Base-by-base conservation (phyloP, 2,113 vertebrate genomes). In the Tretioscincus oriximinensis region DNA sequence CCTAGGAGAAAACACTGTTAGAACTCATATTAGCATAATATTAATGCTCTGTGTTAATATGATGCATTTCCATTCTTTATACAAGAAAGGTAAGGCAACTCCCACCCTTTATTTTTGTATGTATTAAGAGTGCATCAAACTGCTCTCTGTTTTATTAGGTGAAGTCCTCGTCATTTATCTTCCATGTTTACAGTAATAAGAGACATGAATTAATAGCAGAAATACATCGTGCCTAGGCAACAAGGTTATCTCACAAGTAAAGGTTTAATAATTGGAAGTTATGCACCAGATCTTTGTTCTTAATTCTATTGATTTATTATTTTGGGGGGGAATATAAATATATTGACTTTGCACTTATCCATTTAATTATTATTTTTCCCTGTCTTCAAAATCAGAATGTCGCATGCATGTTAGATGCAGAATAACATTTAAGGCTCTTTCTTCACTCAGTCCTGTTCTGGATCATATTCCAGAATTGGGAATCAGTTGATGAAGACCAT, bases 201-300 rank as follows among this genome's bases (percentile, higher is more conserved):
- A 80, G 22, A 22, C 74, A 76, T 81, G 26, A 89, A 87, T 80
- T 54, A 87, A 78, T 68, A 73, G 28, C 78, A 89, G 76, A 80
- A 22, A n/a, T 2, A 41, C 26, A 79, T 47, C 0, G 82, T 79
- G 81, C 80, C 74, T 12, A 83, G 82, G 83, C 71, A 81, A 79
- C 29, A 88, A 77, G 1, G 47, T 84, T 70, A 84, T 7, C n/a
- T 20, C 72, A 24, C 77, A 16, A 54, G 74, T 81, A 66, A 54
- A 16, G 76, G 76, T 87, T 76, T 87, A 9, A 72, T 4, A 0
- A 18, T 45, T 22, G 80, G 49, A 68, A 65, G 58, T 82, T 65
- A 73, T 45, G 14, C 0, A 45, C 1, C 1, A 73, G 9, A 47
- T 64, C 22, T 85, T 79, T 88, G 82, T 68, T 75, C 20, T 7